Base-by-base conservation (phyloP, 2,797 vertebrate genomes). In the Trachops cirrhosus region DNA sequence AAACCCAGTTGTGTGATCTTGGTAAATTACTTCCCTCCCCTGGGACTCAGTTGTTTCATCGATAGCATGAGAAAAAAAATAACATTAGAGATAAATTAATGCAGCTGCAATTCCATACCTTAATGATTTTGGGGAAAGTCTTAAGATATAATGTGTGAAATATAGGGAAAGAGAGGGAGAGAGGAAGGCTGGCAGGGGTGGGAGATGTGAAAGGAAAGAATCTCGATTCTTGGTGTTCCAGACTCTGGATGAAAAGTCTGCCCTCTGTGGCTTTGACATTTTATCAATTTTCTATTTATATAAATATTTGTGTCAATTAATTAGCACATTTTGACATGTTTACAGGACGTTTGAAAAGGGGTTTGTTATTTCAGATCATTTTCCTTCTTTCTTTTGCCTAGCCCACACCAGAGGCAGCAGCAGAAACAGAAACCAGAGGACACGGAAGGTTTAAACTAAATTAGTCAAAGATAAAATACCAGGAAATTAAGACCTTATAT, bases 401-500 rank as follows among this genome's bases (percentile, higher is more conserved):
- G 24, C 48, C 89, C 89, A 26, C 41, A 7, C 68, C 4, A 54
- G 26, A 97, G 88, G 22, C 80, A 62, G 78, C 48, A 93, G 86
- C 41, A 5, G 80, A 62, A 59, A 54, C 89, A 95, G 93, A 89
- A 94, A 93, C 18, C 41, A 89, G 94, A 93, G 19, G 68, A 44
- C 89, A 93, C 95, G 97, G 89, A 70, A 94, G 95, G 54, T 79
- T 57, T 79, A 39, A 79, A 79, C 46, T 79, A 57, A 79, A 57
- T 39, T 22, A 79, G 3, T 39, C 14, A 79, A 57, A 39, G 19
- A 79, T 57, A 57, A 79, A 79, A 79, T 57, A 29, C 52, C 24
- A 97, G 98, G 97, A 98, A 98, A 98, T 98, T 77, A 98, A 98
- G 97, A 90, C 67, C 96, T 98, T 97, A 98, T 98, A 29, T 98